Base-by-base conservation (phyloP, 2,797 vertebrate genomes). In the Gouania willdenowi region DNA sequence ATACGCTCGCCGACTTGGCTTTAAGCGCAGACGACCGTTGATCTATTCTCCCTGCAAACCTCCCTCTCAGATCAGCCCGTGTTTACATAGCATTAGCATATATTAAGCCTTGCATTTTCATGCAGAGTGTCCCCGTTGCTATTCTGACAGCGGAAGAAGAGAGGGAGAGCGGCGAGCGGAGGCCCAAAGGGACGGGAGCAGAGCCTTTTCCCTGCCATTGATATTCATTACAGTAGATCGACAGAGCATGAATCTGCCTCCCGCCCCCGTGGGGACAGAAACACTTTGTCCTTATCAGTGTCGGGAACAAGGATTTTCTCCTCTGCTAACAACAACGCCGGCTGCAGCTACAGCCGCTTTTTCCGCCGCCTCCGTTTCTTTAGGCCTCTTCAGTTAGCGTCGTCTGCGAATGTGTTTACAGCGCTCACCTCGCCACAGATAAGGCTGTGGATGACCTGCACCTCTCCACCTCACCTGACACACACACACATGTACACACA, bases 71-170 rank as follows among this genome's bases (percentile, higher is more conserved):
- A 86, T 86, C 80, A 78, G 79, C 75, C 56, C 49, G 52, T 88
- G 86, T 87, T 88, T 86, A 87, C 86, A 88, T 83, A 85, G 84
- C 64, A 88, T 88, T 88, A 88, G 51, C 86, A 88, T 88, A 86
- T 79, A 86, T 87, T 86, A 85, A 78, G 75, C 68, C 43, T 40
- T 38, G 59, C 80, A 76, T 85, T 81, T 77, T 66, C 74, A 82
- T 76, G 82, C 80, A 75, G 45, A 70, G 74, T 56, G 66, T 80
- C 77, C 66, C 64, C 11, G 71, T 72, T 58, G 73, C 70, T 29
- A 28, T 47, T 77, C 69, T 76, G 75, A 77, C 75, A 63, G 79
- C 48, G 33, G 47, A 41, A 33, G 47, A 41, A 49, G 54, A 67
- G 71, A 53, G 51, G 51, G 19, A 63, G 14, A 61, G 60, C 44